Base-by-base conservation (phyloP, 35 echinoderm and acorn worm species). In the Amphiura filiformis region DNA sequence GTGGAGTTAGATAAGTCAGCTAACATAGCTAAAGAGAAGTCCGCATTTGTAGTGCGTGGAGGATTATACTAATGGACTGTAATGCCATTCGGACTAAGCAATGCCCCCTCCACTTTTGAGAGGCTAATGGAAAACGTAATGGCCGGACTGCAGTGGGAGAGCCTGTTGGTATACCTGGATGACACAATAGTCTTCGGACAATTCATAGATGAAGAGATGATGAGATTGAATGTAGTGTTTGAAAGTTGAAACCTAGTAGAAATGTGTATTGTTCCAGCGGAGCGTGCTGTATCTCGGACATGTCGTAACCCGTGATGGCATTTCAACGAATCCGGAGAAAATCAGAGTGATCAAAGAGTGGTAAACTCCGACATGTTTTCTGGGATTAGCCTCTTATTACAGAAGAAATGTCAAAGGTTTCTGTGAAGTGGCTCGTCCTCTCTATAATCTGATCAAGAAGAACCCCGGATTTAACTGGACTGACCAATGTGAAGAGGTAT, bases 41-140 rank as follows among this genome's bases (percentile, higher is more conserved):
- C 70, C 1, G 86, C 76, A 42, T 87, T 87, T 56, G 76, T 79
- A 12, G 39, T 40, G 9, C 22, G 70, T 15, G 37, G 76, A 26
- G 86, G 76, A 15, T 36, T 78, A 4, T 87, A 78, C 32, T 34
- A 81, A 26, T 88, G 49, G 49, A 36, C 31, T 17, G 87, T 88
- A 34, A 88, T 88, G 87, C 78, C 87, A 4, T 81, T 88, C 31
- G 36, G 57, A 13, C 36, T 87, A 1, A 83, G 80, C 42, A 81
- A 81, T 57, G 88, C 88, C 15, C 77, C 78, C 0, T 1, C 35
- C 81, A 89, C 87, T 36, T 89, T 89, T 82, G 88, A 90, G 84
- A 35, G 80, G 17, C 37, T 90, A 35, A 90, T 90, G 88, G 80
- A 90, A 31, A 90, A 41, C 31, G 37, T 90, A 20, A 37, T 88